Evolutionary conservation across 2,113 vertebrate genomes (phyloP).

Genomic region (Mormyrus lacerda): DNA sequence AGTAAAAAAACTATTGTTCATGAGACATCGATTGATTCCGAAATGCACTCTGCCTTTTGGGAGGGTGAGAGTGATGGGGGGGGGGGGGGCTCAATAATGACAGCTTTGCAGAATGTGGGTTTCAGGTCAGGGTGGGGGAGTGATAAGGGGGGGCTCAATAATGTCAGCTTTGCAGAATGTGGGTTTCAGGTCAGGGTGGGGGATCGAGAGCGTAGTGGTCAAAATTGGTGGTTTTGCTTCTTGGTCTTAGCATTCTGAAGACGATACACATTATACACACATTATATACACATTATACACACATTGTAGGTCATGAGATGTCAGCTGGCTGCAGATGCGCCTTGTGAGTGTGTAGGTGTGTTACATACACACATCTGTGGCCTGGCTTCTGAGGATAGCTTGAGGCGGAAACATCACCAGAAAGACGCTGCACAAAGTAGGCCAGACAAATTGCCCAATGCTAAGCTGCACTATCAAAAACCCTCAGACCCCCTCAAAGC

Average conservation of each 20-base stretch:
- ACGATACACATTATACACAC: neutral
- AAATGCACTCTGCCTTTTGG: constrained; percentile 1
- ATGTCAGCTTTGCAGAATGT: constrained; percentile 5
- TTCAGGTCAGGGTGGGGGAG: neutral
- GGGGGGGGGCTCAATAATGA: neutral
- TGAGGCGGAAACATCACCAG: neutral
- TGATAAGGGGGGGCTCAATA: neutral
- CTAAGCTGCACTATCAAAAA: too few relatives aligned
- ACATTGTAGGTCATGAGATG: neutral
- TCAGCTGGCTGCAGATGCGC: neutral
- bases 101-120: constrained; percentile 2
- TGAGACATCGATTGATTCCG: neutral
- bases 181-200: neutral
- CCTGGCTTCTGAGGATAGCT: neutral
- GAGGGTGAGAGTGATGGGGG: neutral
- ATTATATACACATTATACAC: too few relatives aligned
- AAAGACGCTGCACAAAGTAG: neutral
- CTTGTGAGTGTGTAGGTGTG: neutral
- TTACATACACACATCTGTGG: neutral
- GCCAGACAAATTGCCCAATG: neutral
- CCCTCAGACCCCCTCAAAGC: neutral
- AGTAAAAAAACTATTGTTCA: neutral
- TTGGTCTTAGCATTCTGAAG: neutral
- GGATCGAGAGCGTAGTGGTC: neutral
- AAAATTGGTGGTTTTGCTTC: neutral